These are phyloP conservation scores for Sigmodon hispidus DNA, from an alignment of 2,113 vertebrate species.

Conservation along the genomic window DNA sequence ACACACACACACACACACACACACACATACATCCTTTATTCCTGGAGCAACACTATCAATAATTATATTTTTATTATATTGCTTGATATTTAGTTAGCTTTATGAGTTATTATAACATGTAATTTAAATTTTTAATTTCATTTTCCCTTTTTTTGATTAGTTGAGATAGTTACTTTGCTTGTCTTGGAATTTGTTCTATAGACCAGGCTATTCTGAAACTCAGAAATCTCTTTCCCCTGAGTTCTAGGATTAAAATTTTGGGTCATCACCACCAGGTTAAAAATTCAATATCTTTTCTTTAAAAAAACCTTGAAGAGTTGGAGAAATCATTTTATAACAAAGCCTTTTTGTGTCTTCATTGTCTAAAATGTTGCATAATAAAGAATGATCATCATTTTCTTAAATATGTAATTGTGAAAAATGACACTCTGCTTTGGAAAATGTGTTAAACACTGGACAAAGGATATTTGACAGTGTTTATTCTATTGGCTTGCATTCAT, in stretches of 20 bases:
- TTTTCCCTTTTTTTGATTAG: not conserved
- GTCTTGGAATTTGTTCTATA: not conserved
- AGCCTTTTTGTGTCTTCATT: conserved; percentile 8
- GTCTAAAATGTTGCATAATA: conserved; percentile 60
- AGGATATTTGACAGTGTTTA: not conserved
- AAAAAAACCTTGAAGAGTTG: conserved; percentile 14
- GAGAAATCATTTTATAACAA: conserved; percentile 25
- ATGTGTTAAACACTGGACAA: not conserved
- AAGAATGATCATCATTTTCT: conserved; percentile 55
- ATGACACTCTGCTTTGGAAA: conserved; percentile 59
- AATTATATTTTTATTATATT: not conserved
- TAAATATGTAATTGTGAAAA: conserved; percentile 68
- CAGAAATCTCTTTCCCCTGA: not conserved
- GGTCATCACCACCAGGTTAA: not conserved
- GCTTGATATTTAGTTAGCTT: not conserved
- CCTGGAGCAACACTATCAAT: not conserved
- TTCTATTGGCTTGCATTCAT: not conserved
- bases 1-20: not conserved
- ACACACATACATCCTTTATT: not conserved
- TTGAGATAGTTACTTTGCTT: not conserved
- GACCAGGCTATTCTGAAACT: not conserved
- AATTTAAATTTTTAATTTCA: conserved; percentile 4
- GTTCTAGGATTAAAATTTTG: not conserved
- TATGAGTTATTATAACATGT: conserved; percentile 46
- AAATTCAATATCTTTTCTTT: not conserved